Conservation (phyloP, 1,140 invertebrate genomes). For the Drosophila sucinea region DNA sequence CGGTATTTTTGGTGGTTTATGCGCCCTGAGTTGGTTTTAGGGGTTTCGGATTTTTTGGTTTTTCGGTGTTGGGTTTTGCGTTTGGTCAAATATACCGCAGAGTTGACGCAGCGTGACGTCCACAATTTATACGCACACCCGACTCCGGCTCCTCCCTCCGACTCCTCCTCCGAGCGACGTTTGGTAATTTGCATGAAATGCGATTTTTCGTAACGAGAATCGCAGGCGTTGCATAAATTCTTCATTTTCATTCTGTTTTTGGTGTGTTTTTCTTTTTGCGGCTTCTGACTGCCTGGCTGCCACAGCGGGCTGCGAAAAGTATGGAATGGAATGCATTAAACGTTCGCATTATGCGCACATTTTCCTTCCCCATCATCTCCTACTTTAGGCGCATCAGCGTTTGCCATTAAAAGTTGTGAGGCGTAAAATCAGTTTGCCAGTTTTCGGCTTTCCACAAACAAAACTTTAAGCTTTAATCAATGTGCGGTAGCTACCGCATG, state of each 20-base stretch:
- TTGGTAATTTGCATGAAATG: conserved; percentile 54
- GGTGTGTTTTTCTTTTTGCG: conserved; percentile 15
- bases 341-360: conserved; percentile 54
- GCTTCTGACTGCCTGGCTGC: background rate
- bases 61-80: background rate
- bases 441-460: conserved; percentile 32
- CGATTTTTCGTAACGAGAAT: conserved; percentile 45
- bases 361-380: conserved; percentile 29
- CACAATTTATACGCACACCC: conserved; percentile 35
- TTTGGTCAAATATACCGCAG: conserved; percentile 47
- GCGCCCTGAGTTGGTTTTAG: background rate
- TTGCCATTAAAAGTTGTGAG: conserved; percentile 58
- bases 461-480: conserved; percentile 40
- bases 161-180: background rate
- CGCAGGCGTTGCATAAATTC: conserved; percentile 50
- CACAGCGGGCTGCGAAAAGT: conserved; percentile 27
- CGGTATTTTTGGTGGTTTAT: background rate
- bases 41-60: background rate
- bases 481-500: background rate
- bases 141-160: background rate
- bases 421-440: conserved; percentile 54
- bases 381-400: conserved; percentile 13
- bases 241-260: conserved; percentile 28
- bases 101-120: conserved; percentile 26
- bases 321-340: conserved; percentile 60